Percentiles rank a stretch among this genome's conserved stretches.
These are phyloP conservation scores for Acanthosepion lycidas DNA, from an alignment of 2,888 invertebrate species.

Conservation along the genomic window DNA sequence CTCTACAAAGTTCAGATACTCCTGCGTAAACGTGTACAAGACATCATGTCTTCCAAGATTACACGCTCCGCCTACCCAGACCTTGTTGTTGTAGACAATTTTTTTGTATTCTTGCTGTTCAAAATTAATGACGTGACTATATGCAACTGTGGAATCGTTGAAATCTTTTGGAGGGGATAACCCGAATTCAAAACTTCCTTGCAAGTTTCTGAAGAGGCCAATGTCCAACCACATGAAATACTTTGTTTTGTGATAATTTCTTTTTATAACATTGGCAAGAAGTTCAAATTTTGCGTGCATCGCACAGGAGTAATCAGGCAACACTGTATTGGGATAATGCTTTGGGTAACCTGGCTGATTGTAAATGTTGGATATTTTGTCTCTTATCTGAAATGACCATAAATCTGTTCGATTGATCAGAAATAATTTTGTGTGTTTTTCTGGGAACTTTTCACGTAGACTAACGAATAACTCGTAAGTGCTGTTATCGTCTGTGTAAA, in stretches of 20 bases:
- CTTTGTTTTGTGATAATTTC: constrained; percentile 61
- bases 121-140: constrained; percentile 52
- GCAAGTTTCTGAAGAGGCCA: constrained; percentile 64
- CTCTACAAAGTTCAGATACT: constrained; percentile 47
- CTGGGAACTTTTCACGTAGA: constrained; percentile 55
- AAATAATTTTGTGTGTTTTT: constrained; percentile 56
- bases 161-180: constrained; percentile 56
- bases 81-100: constrained; percentile 57
- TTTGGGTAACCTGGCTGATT: constrained; percentile 63
- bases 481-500: constrained; percentile 60
- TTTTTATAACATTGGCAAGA: constrained; percentile 59
- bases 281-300: constrained; percentile 72
- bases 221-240: constrained; percentile 69
- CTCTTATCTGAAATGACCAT: constrained; percentile 62
- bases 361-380: constrained; percentile 59
- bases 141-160: constrained; percentile 57
- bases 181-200: constrained; percentile 55
- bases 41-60: constrained; percentile 62
- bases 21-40: constrained; percentile 58
- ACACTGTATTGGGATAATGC: constrained; percentile 66
- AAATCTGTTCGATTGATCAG: constrained; percentile 55
- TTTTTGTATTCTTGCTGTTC: constrained; percentile 52
- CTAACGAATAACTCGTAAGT: constrained; percentile 54
- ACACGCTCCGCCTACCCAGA: constrained; percentile 68
- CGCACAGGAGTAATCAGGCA: constrained; percentile 66